Evolutionary conservation across 2,888 invertebrate species (phyloP), one percentile per base, ranked within the genome.

Genomic region (Agrypnus murinus): DNA sequence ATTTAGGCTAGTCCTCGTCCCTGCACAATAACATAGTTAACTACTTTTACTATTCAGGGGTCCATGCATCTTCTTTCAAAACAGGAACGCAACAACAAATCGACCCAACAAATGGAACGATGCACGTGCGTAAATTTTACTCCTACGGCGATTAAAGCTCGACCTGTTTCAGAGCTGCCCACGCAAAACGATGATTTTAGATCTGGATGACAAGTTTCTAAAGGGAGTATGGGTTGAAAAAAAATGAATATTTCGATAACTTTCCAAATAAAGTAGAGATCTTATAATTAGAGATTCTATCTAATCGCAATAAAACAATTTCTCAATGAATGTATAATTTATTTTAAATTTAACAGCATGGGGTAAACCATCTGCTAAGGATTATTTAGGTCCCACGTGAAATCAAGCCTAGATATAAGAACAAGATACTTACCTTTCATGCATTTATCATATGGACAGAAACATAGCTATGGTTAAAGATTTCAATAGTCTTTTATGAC

Each of bases 1-100:
- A 77, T 71, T 77, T 79, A 78, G 78, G 79, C 75, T 60, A 73
- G 77, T 75, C 72, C 74, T 72, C 69, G 59, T 71, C 46, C 55
- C 74, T 73, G 48, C 46, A 66, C 62, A 65, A 65, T 65, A 65
- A 66, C 65, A 65, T 38, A 57, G 31, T 14, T 55, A 55, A 55
- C 55, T 55, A 55, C 55, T 36, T 25, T 25, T n/a, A 50, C 36
- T 36, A 36, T 55, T 17, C 55, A 55, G 25, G 55, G 55, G 38
- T 36, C 55, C 17, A 17, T 31, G 12, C 15, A 31, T 15, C 55
- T 14, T 36, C 55, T 55, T 36, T 36, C 55, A 36, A 55, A 55
- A 55, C 36, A 50, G 55, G 15, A 36, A 8, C 55, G 55, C 31
- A 14, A 3, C 55, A 6, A 19, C 55, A 25, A 25, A 15, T 34